A percentile compares a stretch with the other conserved stretches of the same genome.
These are phyloP conservation scores for Crotalus tigris DNA, from an alignment of 2,113 vertebrate species.

Conservation along the genomic window DNA sequence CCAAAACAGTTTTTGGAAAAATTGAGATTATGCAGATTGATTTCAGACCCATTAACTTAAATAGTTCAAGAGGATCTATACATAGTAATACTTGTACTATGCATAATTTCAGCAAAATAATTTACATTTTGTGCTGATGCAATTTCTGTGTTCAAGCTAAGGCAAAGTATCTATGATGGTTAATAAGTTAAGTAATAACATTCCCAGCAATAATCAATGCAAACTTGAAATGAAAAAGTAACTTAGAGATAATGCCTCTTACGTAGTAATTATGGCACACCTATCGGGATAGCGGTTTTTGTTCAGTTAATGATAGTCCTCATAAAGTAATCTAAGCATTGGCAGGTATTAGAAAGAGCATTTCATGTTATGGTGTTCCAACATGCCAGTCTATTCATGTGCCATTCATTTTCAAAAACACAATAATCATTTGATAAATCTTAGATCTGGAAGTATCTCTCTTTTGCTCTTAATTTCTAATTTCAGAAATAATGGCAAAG, in stretches of 20 bases:
- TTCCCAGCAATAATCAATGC: not conserved
- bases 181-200: not conserved
- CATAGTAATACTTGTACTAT: not conserved
- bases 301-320: not conserved
- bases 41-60: not conserved
- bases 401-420: not conserved
- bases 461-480: not conserved
- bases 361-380: not conserved
- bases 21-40: not conserved
- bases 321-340: not conserved
- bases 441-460: not conserved
- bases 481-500: not conserved
- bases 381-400: not conserved
- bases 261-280: too few relatives aligned
- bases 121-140: not conserved
- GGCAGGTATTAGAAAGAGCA: not conserved
- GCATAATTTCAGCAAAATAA: not conserved
- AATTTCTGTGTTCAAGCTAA: not conserved
- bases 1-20: not conserved
- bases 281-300: not conserved
- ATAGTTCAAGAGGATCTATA: not conserved
- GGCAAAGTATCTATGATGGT: not conserved
- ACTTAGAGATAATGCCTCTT: not conserved
- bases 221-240: not conserved
- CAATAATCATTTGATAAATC: not conserved